Percentiles rank a stretch among this genome's conserved stretches.
phyloP scores from a whole-genome alignment of 2,888 invertebrate species.

The Volucella inanis region DNA sequence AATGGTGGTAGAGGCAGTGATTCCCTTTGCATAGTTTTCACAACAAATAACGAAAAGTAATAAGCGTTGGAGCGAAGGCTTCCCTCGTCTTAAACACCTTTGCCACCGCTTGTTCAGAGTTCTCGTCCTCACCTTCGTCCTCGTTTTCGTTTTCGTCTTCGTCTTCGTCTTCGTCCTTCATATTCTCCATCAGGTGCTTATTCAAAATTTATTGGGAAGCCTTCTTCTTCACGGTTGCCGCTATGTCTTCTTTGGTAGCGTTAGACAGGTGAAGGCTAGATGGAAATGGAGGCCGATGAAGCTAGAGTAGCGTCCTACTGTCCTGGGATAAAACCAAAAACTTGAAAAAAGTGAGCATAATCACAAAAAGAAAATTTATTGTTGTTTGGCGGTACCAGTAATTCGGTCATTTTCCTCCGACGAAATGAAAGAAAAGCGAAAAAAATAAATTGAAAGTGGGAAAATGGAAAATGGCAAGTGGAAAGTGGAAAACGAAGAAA shows the following conservation, averaged over 20 bases:
- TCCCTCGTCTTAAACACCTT: no score
- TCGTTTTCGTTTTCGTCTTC: no score
- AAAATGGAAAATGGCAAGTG: no score
- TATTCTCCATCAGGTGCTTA: constrained; percentile 68
- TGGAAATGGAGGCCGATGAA: not conserved
- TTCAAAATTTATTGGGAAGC: constrained; percentile 67
- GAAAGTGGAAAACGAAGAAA: not conserved
- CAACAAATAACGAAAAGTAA: constrained; percentile 64
- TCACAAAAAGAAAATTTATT: constrained; percentile 73
- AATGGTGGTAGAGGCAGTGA: constrained; percentile 4
- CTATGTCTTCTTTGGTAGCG: not conserved
- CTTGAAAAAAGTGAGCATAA: constrained; percentile 53
- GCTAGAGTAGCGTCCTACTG: constrained; percentile 30
- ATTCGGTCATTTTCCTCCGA: constrained; percentile 70
- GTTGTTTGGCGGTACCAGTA: constrained; percentile 68
- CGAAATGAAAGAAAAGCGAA: constrained; percentile 51
- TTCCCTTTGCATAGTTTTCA: constrained; percentile 50
- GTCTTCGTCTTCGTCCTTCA: not conserved
- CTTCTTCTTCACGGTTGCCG: constrained; percentile 22
- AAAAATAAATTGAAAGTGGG: constrained; percentile 32
- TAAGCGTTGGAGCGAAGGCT: constrained; percentile 37
- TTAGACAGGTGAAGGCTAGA: not conserved
- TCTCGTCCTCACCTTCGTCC: no score
- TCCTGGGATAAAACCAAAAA: constrained; percentile 57
- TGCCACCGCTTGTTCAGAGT: not conserved